These are phyloP conservation scores for Calyptommatus sinebrachiatus DNA, from an alignment of 2,113 vertebrate species.

Conservation along the genomic window DNA sequence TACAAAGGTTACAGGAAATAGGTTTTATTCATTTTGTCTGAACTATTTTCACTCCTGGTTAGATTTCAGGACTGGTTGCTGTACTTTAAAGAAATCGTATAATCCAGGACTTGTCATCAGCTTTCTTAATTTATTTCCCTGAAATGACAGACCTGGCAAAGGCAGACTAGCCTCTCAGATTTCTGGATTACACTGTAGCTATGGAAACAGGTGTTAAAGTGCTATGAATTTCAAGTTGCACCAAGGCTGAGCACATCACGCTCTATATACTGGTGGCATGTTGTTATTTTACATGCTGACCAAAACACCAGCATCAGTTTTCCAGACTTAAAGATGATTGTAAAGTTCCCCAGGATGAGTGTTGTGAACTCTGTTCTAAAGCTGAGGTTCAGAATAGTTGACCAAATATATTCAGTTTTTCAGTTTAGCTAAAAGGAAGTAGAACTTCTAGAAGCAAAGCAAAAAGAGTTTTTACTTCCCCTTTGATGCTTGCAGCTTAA, in stretches of 20 bases:
- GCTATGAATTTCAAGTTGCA: slow-evolving; percentile 79
- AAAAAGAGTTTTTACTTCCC: background rate
- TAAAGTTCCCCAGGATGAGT: background rate
- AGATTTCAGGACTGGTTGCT: slow-evolving; percentile 65
- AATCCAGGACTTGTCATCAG: slow-evolving; percentile 73
- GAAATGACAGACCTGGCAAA: slow-evolving; percentile 78
- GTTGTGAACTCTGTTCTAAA: background rate
- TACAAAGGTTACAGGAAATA: slow-evolving; percentile 67
- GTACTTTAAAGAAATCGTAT: slow-evolving; percentile 74
- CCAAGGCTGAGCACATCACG: slow-evolving; percentile 70
- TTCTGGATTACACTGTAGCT: slow-evolving; percentile 81
- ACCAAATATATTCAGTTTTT: slow-evolving; percentile 1
- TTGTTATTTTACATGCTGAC: slow-evolving; percentile 74
- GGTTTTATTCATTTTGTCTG: slow-evolving; percentile 57
- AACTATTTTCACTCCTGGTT: slow-evolving; percentile 56
- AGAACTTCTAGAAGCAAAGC: background rate
- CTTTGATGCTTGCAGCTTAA: background rate
- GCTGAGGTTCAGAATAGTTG: rapidly evolving
- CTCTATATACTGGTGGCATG: slow-evolving; percentile 62
- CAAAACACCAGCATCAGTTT: slow-evolving; percentile 56
- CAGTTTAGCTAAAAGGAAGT: slow-evolving; percentile 9
- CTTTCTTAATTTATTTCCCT: slow-evolving; percentile 81
- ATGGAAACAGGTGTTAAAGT: slow-evolving; percentile 86
- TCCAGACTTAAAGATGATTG: slow-evolving; percentile 56
- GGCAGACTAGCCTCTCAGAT: slow-evolving; percentile 74